phyloP scores from a whole-genome alignment of 2,888 invertebrate species.

The Panopea generosa region DNA sequence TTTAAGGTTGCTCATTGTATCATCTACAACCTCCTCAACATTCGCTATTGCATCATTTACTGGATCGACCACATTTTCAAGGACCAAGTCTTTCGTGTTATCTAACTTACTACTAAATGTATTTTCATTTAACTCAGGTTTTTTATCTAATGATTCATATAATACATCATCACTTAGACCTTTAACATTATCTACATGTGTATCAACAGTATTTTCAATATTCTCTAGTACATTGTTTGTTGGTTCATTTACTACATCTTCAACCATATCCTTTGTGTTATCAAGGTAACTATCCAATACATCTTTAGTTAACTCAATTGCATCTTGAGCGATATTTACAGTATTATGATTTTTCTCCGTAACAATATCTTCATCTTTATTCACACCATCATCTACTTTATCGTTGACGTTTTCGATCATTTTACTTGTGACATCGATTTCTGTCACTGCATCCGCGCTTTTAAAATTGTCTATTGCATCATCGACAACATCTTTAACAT shows the following conservation, averaged over 20 bases:
- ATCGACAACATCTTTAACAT: too few species aligned
- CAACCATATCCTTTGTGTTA: too few species aligned
- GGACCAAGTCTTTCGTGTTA: not conserved
- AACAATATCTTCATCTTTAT: not conserved
- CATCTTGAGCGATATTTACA: not conserved
- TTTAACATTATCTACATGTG: too few species aligned
- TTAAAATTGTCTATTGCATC: constrained; percentile 1
- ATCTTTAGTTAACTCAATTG: too few species aligned
- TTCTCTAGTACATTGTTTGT: constrained; percentile 2
- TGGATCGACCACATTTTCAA: constrained; percentile 7
- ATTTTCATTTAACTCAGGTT: not conserved
- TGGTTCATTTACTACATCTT: too few species aligned
- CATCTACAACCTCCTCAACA: too few species aligned
- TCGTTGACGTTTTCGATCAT: not conserved
- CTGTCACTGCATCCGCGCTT: not conserved
- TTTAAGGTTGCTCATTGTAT: too few species aligned
- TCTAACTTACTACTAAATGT: not conserved
- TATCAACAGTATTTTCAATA: too few species aligned
- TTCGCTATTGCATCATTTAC: too few species aligned
- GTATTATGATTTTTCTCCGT: not conserved
- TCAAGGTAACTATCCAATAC: too few species aligned
- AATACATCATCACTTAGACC: not conserved
- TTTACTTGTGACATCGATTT: not conserved
- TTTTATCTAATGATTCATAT: not conserved
- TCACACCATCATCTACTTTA: not conserved